These are phyloP conservation scores for Orthonychiurus folsomi DNA, from an alignment of 2,888 invertebrate genomes.

Conservation along the genomic window DNA sequence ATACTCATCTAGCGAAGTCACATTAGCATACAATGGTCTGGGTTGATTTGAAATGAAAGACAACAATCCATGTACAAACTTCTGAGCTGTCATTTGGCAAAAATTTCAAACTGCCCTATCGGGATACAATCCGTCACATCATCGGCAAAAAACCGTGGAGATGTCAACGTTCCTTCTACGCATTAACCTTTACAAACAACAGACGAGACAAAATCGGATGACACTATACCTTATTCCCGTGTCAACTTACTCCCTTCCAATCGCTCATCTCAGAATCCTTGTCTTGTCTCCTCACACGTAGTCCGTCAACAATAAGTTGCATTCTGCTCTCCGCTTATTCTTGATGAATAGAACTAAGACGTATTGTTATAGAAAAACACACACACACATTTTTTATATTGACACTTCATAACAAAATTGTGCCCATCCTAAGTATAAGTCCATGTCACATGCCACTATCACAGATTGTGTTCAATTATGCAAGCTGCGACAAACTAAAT, in stretches of 20 bases:
- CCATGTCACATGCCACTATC: too few species aligned
- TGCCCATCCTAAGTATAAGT: too few species aligned
- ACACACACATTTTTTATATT: too few species aligned
- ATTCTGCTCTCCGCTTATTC: too few species aligned
- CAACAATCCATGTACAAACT: conserved; percentile 14
- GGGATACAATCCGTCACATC: conserved; percentile 24
- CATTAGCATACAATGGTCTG: conserved; percentile 34
- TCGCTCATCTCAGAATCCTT: neutral
- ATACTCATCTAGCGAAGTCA: conserved; percentile 13
- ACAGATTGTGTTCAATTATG: too few species aligned
- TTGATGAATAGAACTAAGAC: too few species aligned
- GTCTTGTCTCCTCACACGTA: conserved; percentile 1
- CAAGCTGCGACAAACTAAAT: too few species aligned
- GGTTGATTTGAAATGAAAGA: conserved; percentile 14
- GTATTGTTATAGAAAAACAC: too few species aligned
- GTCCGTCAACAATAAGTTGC: neutral
- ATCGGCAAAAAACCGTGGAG: conserved; percentile 9
- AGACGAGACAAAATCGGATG: neutral
- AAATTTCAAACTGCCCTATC: conserved; percentile 19
- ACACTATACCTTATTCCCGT: neutral
- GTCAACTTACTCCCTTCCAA: neutral
- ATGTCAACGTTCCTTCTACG: neutral
- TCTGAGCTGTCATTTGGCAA: conserved; percentile 23
- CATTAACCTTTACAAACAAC: neutral
- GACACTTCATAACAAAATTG: too few species aligned